Conservation (phyloP, 2,797 vertebrate species). For the Muscicapa striata region DNA sequence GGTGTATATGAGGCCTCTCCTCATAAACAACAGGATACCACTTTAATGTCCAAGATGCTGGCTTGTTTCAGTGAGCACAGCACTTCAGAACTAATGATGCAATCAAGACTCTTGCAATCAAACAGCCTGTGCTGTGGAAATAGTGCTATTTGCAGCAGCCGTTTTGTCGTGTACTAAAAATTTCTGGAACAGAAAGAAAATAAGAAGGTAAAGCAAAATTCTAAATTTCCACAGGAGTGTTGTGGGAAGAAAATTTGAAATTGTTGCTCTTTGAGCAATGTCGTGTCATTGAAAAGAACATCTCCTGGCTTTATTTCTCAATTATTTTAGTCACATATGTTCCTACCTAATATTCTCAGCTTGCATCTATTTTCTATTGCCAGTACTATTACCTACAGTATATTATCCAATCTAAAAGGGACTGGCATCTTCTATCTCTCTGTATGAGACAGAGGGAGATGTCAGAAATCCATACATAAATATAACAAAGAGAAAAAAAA, state of each 20-base stretch:
- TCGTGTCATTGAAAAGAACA: constrained; percentile 58
- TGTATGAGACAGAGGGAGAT: constrained; percentile 30
- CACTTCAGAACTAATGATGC: constrained; percentile 90
- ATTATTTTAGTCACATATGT: constrained; percentile 76
- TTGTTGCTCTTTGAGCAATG: constrained; percentile 43
- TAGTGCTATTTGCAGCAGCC: constrained; percentile 79
- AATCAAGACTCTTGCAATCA: constrained; percentile 89
- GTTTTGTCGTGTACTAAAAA: constrained; percentile 77
- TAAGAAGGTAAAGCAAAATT: constrained; percentile 76
- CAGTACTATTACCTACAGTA: constrained; percentile 68
- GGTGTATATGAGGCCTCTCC: constrained; percentile 82
- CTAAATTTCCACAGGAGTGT: constrained; percentile 60
- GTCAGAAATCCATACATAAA: constrained; percentile 29
- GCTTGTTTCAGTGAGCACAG: constrained; percentile 88
- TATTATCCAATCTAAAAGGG: constrained; percentile 67
- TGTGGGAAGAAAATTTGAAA: constrained; percentile 33
- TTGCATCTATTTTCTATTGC: constrained; percentile 71
- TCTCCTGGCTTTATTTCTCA: constrained; percentile 73
- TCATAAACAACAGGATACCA: constrained; percentile 87
- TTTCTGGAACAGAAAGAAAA: constrained; percentile 80
- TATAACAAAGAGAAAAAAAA: constrained; percentile 63
- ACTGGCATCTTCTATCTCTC: constrained; percentile 62
- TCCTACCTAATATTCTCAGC: constrained; percentile 73
- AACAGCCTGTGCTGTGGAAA: constrained; percentile 83
- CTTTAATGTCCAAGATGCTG: constrained; percentile 88